Evolutionary conservation across 1,140 invertebrate species (phyloP).

Genomic region (Drosophila miranda): DNA sequence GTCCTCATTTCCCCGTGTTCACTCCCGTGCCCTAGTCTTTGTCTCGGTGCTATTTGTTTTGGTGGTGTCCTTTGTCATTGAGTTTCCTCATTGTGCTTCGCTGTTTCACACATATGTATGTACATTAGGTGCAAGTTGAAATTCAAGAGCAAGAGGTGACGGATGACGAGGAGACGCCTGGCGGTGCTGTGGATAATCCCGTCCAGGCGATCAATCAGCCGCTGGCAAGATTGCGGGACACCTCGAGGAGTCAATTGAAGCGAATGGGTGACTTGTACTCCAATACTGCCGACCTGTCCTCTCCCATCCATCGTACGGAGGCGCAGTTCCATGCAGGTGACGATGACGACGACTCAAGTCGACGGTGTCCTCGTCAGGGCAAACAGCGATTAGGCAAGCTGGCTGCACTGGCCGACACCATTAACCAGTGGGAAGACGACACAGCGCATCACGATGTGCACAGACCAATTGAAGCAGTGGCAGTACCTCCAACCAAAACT

Average conservation of each 20-base stretch:
- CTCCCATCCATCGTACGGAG: constrained; percentile 90
- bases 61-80: constrained; percentile 24
- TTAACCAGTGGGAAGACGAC: constrained; percentile 93
- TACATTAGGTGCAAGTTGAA: constrained; percentile 83
- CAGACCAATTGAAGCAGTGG: constrained; percentile 37
- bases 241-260: constrained; percentile 78
- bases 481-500: constrained; percentile 66
- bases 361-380: constrained; percentile 53
- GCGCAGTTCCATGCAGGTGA: constrained; percentile 85
- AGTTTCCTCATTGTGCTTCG: constrained; percentile 21
- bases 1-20: constrained; percentile 5
- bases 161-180: constrained; percentile 52
- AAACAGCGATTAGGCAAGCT: constrained; percentile 86
- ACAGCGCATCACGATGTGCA: constrained; percentile 84
- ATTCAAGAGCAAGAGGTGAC: constrained; percentile 82
- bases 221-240: constrained; percentile 65
- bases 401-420: constrained; percentile 89
- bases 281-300: constrained; percentile 87
- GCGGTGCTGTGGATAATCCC: not conserved
- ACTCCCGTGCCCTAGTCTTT: too few species aligned
- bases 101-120: too few species aligned
- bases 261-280: constrained; percentile 84
- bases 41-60: too few species aligned
- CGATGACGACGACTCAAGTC: constrained; percentile 27
- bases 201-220: constrained; percentile 55